A percentile compares a stretch with the other conserved stretches of the same genome.
phyloP scores from a whole-genome alignment of 2,888 invertebrate species.

The Hirtodrosophila confusa region DNA sequence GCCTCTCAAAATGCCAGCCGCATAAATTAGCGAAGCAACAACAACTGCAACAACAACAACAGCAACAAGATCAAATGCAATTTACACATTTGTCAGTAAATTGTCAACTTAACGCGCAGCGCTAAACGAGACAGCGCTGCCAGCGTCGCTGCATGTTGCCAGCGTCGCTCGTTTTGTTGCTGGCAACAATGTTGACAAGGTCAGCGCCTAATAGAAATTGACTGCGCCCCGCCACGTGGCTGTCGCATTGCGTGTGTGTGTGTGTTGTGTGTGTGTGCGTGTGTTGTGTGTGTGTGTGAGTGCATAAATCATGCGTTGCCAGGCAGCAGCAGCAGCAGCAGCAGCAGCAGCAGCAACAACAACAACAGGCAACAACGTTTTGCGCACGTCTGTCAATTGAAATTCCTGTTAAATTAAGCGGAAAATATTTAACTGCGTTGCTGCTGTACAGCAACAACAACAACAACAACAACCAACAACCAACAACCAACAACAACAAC shows the following conservation, averaged over 20 bases:
- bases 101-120: slow-evolving; percentile 79
- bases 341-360: slow-evolving; percentile 10
- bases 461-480: slow-evolving; percentile 9
- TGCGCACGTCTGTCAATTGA: slow-evolving; percentile 80
- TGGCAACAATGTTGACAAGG: slow-evolving; percentile 81
- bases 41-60: slow-evolving; percentile 33
- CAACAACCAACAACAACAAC: slow-evolving; percentile 27
- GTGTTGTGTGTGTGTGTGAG: slow-evolving; percentile 48
- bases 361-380: slow-evolving; percentile 36
- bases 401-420: slow-evolving; percentile 83
- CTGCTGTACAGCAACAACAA: slow-evolving; percentile 23
- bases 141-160: slow-evolving; percentile 55
- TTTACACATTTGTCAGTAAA: slow-evolving; percentile 81
- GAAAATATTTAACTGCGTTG: slow-evolving; percentile 79
- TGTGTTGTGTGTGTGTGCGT: slow-evolving; percentile 35
- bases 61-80: slow-evolving; percentile 68
- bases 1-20: slow-evolving; percentile 72
- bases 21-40: slow-evolving; percentile 69
- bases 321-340: slow-evolving; percentile 23
- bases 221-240: slow-evolving; percentile 57
- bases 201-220: slow-evolving; percentile 76
- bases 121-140: slow-evolving; percentile 53
- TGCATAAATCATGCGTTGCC: slow-evolving; percentile 77
- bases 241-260: slow-evolving; percentile 3
- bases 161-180: slow-evolving; percentile 40